Evolutionary conservation across 2,113 vertebrate genomes (phyloP), one percentile per base, ranked within the genome.

Genomic region (Grammomys surdaster): DNA sequence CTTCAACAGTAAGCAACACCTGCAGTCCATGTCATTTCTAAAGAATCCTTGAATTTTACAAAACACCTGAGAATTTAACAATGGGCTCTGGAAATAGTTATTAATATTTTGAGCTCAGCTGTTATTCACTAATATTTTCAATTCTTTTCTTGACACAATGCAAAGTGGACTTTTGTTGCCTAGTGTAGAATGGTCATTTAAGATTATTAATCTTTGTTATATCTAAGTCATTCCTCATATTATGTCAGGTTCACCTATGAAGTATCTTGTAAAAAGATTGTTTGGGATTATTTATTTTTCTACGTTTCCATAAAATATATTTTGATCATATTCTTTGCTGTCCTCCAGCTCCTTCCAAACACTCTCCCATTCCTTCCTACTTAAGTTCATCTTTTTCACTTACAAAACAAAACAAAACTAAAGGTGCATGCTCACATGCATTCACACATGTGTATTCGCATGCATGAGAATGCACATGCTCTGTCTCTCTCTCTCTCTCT

Each of bases 21-120:
- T 9, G 4, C 5, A 43, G 26, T 19, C 26, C 73, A 80, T 73
- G 1, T 48, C 76, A 48, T 33, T 73, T 91, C 91, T 88, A 95
- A 63, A 63, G 93, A 88, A 51, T 54, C 65, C 17, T 80, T 88
- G 81, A 84, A 87, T 33, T 20, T 93, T 40, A 51, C 33, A 91
- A 91, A 72, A 76, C 80, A n/a, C 22, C 78, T 90, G 51, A 91
- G 65, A 82, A 75, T 84, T 89, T 88, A 78, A 31, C 82, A 94
- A 43, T 46, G 48, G 26, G 24, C 9, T 93, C 8, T 88, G 1
- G 82, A 70, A 19, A 87, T 6, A 11, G 10, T 48, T 87, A 40
- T 81, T 95, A 77, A 67, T 94, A 26, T 88, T 90, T 69, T 63
- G n/a, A 94, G 73, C 54, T 77, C 1, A 63, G 31, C 48, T 88